Base-by-base conservation (phyloP, 2,797 vertebrate species). In the Pitangus sulphuratus region DNA sequence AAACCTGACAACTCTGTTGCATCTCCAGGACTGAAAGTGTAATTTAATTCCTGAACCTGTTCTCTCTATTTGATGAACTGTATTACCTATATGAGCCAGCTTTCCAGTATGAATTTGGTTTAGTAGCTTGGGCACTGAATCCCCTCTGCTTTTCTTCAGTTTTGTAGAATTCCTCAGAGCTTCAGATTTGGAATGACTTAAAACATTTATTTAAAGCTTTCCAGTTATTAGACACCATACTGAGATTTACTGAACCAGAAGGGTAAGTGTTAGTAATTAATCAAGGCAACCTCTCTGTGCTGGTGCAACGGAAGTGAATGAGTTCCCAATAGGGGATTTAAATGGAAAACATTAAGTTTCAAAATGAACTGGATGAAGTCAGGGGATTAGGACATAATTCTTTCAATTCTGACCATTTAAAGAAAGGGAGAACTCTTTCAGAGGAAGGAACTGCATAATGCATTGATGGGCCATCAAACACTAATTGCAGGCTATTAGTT, bases 301-400 rank as follows among this genome's bases (percentile, higher is more conserved):
- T 96, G 82, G 53, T 92, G 83, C 4, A 33, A 77, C 89, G 74
- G 91, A 84, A 84, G 47, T 85, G 91, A 96, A 91, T 89, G 92
- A 85, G 58, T 66, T 97, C 95, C 90, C 97, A 92, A 89, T 30
- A 86, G 96, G 96, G 96, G 94, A 97, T 91, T 97, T 96, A 97
- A 97, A 94, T 97, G 69, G 95, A 98, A 96, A 96, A 90, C 97
- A 94, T 96, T 95, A 94, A 93, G 90, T 96, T 97, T 97, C 80
- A 91, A 96, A 97, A 97, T 96, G 71, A 95, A 83, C 87, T 95
- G 86, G 89, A 88, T 95, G 76, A 92, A 97, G 92, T 93, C 92
- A 97, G 89, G 82, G 84, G 90, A 97, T 97, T 98, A 97, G 94
- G 83, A 91, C 75, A 82, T 97, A 97, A 97, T 96, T 95, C 96